phyloP scores from a whole-genome alignment of 2,113 vertebrate species.

The Crotophaga sulcirostris region DNA sequence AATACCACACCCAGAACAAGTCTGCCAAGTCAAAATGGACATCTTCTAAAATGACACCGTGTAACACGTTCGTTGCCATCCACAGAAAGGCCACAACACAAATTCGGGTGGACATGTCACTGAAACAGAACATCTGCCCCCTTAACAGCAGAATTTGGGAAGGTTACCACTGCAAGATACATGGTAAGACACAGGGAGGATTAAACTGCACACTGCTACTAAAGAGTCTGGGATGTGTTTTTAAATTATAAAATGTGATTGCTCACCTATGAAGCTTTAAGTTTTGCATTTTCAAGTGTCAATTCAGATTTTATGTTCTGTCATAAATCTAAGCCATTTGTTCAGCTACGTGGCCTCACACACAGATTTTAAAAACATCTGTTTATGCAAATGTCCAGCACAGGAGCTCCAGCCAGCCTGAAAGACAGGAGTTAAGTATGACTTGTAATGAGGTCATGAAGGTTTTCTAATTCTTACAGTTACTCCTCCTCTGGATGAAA shows the following conservation, averaged over 20 bases:
- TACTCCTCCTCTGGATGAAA: slow-evolving; percentile 29
- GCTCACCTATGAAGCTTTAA: background rate
- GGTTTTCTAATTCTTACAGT: slow-evolving; percentile 20
- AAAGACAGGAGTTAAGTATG: slow-evolving; percentile 11
- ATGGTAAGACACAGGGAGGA: background rate
- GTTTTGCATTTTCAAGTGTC: slow-evolving; percentile 11
- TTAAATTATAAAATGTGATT: background rate
- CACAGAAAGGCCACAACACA: background rate
- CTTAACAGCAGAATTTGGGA: background rate
- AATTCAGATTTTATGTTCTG: slow-evolving; percentile 18
- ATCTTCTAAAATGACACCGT: background rate
- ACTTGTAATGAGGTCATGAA: slow-evolving; percentile 3
- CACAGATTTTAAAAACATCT: background rate
- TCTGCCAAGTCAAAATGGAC: background rate
- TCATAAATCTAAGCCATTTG: slow-evolving; percentile 27
- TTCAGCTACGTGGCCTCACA: background rate
- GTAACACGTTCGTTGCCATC: background rate
- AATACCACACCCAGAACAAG: background rate
- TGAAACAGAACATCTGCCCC: background rate
- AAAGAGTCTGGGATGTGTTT: background rate
- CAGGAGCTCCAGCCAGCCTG: background rate
- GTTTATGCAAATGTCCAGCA: background rate
- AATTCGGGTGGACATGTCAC: background rate
- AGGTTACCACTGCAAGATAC: background rate
- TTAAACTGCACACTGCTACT: background rate